Percentiles rank a stretch among this genome's conserved stretches.
Conservation (phyloP, 2,113 vertebrate genomes). For the Ornithorhynchus anatinus region DNA sequence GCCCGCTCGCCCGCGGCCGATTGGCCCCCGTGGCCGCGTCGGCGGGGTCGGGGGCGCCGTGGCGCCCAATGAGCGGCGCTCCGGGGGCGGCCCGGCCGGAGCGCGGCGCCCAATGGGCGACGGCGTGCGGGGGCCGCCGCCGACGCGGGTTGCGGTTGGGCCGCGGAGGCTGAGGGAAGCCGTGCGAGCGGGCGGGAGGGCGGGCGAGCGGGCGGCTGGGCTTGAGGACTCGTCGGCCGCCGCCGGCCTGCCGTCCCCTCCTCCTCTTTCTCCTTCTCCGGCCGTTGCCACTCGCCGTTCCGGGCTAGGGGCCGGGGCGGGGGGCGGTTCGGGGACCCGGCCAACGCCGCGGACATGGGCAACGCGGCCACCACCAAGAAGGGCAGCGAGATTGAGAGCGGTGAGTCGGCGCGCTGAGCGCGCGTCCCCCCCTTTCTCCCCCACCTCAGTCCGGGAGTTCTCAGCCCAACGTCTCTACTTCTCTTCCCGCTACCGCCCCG, state of each 20-base stretch:
- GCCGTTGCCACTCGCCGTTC: slow-evolving; percentile 22
- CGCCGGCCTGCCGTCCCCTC: background rate
- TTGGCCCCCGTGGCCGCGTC: no score
- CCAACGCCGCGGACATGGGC: slow-evolving; percentile 83
- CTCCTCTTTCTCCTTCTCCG: background rate
- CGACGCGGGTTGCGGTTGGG: slow-evolving; percentile 48
- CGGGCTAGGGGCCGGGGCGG: slow-evolving; percentile 35
- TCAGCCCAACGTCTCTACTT: no score
- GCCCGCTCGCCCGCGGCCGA: no score
- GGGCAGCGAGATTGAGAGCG: slow-evolving; percentile 89
- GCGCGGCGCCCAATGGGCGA: no score
- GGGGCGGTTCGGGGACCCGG: slow-evolving; percentile 40
- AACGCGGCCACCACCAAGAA: slow-evolving; percentile 91
- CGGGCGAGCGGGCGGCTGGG: background rate
- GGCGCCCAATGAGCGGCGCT: no score
- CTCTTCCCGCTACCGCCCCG: no score
- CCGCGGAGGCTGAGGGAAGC: background rate
- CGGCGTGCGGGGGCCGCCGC: slow-evolving; percentile 22
- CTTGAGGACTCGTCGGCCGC: background rate
- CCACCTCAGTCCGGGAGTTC: no score
- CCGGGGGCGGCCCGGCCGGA: no score
- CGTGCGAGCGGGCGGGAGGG: background rate
- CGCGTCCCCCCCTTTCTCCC: no score
- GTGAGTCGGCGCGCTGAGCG: no score
- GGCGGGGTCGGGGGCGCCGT: no score